A percentile compares a stretch with the other conserved stretches of the same genome.
Evolutionary conservation across 2,113 vertebrate genomes (phyloP).

Genomic region (Struthidea cinerea): DNA sequence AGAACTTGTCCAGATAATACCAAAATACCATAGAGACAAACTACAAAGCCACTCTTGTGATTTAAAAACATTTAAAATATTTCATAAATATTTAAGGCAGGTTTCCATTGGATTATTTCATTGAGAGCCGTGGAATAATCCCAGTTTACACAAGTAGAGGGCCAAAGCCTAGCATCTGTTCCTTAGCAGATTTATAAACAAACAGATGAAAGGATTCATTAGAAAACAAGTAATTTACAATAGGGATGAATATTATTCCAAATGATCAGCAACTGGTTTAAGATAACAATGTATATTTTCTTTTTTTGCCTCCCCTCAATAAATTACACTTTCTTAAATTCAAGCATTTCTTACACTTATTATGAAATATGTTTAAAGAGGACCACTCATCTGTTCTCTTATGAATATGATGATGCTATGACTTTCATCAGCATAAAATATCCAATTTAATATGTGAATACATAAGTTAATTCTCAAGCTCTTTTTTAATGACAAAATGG

Average conservation of each 20-base stretch:
- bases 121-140: neutral
- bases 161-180: neutral
- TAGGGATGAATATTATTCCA: neutral
- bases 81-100: neutral
- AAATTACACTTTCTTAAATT: neutral
- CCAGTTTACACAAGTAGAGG: neutral
- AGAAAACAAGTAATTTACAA: constrained; percentile 52
- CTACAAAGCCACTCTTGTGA: neutral
- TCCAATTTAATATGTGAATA: neutral
- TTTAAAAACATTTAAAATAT: neutral
- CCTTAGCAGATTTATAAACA: constrained; percentile 18
- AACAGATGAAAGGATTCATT: constrained; percentile 8
- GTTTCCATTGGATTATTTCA: neutral
- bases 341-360: neutral
- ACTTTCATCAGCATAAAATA: constrained; percentile 18
- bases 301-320: neutral
- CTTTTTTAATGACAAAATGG: neutral
- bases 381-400: neutral
- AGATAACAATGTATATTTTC: constrained; percentile 23
- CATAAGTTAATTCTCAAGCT: neutral
- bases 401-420: neutral
- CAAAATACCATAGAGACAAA: neutral
- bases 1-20: neutral
- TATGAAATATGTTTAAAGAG: neutral
- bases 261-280: constrained; percentile 52